Evolutionary conservation across 2,797 vertebrate species (phyloP), one percentile per base, ranked within the genome.

Genomic region (Cuniculus paca): DNA sequence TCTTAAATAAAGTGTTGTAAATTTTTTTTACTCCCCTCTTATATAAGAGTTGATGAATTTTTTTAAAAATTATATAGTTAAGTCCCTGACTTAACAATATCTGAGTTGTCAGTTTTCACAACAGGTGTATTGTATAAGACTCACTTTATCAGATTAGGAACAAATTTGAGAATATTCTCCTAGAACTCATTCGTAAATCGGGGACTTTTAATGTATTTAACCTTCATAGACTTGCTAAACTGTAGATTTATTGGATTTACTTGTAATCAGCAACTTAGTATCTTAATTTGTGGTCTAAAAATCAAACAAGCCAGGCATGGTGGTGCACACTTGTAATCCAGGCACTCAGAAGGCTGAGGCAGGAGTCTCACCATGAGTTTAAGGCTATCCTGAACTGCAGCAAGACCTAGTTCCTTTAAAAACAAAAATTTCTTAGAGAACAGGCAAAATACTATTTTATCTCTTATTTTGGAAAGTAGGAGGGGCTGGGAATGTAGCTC

Each of bases 371-470:
- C 39, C 24, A 28, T 74, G 70, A 75, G 24, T 16, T 75, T 24
- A 75, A 17, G 13, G 24, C 70, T 75, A 6, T 11, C 72, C 24
- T 75, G 72, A 45, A 48, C 72, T 75, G 24, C 72, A 75, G 13
- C 36, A 45, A 74, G 70, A 74, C 39, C 10, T 28, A 45, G 39
- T 45, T 74, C 24, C 70, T 75, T 68, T 14, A 34, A 31, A 31
- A 61, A 61, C 34, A 48, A 45, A 75, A 88, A 28, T 93, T 78
- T 96, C 11, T 91, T 90, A 79, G 45, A 83, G 42, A 94, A 88
- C 4, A 89, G n/a, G 34, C 54, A 78, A 92, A 90, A 70, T 96
- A 24, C 39, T 85, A 20, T 83, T 87, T 36, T 28, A 65, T 75
- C 70, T 45, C 28, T 84, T 77, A 58, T 58, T 80, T 74, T 56